A percentile compares a stretch with the other conserved stretches of the same genome.
Conservation (phyloP, 2,888 invertebrate species). For the Tyria jacobaeae region DNA sequence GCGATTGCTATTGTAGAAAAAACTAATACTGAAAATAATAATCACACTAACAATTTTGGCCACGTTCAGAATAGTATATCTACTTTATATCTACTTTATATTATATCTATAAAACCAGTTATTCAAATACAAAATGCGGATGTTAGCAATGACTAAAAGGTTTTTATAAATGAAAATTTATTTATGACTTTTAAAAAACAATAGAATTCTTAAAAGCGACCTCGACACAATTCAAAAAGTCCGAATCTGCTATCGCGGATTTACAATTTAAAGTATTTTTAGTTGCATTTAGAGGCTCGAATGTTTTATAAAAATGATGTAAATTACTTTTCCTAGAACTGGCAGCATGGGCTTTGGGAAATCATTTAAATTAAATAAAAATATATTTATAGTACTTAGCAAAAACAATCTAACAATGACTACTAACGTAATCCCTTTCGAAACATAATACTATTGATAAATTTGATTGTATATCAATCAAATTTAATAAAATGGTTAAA, state of each 20-base stretch:
- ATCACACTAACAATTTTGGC: constrained; percentile 3
- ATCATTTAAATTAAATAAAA: background rate
- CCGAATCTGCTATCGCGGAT: constrained; percentile 43
- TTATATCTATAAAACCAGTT: constrained; percentile 30
- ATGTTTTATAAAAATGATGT: constrained; percentile 25
- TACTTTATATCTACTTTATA: constrained; percentile 22
- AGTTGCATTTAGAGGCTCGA: constrained; percentile 33
- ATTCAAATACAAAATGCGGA: constrained; percentile 39
- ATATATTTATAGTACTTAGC: background rate
- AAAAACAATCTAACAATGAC: too few relatives aligned
- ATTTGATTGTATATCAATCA: too few relatives aligned
- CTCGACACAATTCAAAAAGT: constrained; percentile 47
- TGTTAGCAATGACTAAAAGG: constrained; percentile 35
- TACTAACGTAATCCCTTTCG: too few relatives aligned
- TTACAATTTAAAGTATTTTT: constrained; percentile 50
- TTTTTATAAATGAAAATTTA: constrained; percentile 47
- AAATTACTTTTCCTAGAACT: constrained; percentile 28
- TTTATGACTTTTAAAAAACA: constrained; percentile 49
- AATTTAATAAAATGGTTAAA: too few relatives aligned
- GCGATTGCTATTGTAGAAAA: too few relatives aligned
- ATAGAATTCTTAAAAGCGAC: constrained; percentile 47
- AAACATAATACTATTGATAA: too few relatives aligned
- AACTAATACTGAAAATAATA: too few relatives aligned
- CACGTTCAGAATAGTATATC: constrained; percentile 10
- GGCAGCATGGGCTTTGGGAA: constrained; percentile 2